Percentiles rank a stretch among this genome's conserved stretches.
Evolutionary conservation across 2,888 invertebrate species (phyloP).

Genomic region (Apocheima hispidaria): DNA sequence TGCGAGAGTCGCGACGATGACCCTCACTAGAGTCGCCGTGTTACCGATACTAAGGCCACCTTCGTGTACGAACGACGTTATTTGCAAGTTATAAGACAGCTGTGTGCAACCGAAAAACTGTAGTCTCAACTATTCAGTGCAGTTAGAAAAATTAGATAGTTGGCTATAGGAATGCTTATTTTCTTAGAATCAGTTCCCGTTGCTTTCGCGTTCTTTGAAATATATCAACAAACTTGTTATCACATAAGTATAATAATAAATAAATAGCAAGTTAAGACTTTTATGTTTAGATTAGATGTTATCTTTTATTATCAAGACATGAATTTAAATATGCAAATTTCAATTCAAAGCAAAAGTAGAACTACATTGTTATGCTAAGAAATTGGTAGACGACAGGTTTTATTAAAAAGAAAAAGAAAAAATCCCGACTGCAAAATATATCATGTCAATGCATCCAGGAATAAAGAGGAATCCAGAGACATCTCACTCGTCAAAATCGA

Average conservation of each 20-base stretch:
- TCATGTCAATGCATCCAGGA: too few relatives aligned
- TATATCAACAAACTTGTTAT: slow-evolving; percentile 5
- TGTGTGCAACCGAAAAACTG: background rate
- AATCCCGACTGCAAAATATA: too few relatives aligned
- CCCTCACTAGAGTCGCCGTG: background rate
- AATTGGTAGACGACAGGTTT: background rate
- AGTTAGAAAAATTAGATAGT: slow-evolving; percentile 8
- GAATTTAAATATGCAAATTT: slow-evolving; percentile 3
- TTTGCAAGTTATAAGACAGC: background rate
- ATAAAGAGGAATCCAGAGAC: too few relatives aligned
- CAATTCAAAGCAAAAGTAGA: background rate
- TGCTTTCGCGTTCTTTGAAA: slow-evolving; percentile 5
- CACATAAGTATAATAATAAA: slow-evolving; percentile 11
- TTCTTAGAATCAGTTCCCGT: slow-evolving; percentile 8
- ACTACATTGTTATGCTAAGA: background rate
- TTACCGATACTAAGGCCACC: background rate
- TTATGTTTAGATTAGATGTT: slow-evolving; percentile 10
- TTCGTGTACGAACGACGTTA: background rate
- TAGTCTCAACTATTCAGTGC: background rate
- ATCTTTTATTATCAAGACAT: background rate
- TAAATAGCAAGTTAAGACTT: slow-evolving; percentile 11
- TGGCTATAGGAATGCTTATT: background rate
- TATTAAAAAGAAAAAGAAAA: background rate
- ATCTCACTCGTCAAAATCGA: too few relatives aligned
- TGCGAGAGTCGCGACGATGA: background rate